Percentiles rank a stretch among this genome's conserved stretches.
Evolutionary conservation across 2,797 vertebrate species (phyloP).

Genomic region (Esox lucius): DNA sequence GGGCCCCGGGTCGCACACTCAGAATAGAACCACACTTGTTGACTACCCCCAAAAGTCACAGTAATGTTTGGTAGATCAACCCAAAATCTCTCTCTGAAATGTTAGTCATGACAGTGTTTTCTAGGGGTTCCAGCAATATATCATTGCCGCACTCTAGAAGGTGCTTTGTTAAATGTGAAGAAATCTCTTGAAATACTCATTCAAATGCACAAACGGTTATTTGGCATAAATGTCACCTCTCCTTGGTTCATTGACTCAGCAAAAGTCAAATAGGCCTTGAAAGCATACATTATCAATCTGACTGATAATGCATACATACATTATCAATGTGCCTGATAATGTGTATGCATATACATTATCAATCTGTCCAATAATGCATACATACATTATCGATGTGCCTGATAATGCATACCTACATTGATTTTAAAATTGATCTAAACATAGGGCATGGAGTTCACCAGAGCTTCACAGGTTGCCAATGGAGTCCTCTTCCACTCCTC

Average conservation of each 20-base stretch:
- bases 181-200: neutral
- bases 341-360: no score
- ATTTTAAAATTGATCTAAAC: neutral
- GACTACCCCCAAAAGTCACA: constrained; percentile 47
- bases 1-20: constrained; percentile 60
- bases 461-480: no score
- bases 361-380: no score
- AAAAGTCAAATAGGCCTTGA: neutral
- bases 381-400: no score
- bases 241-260: neutral
- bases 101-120: neutral
- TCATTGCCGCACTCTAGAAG: neutral
- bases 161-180: neutral
- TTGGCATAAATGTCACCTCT: neutral
- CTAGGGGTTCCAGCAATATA: neutral
- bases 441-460: no score
- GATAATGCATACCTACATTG: no score
- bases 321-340: no score
- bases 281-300: no score
- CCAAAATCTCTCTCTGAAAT: neutral
- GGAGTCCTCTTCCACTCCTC: no score
- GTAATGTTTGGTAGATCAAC: neutral
- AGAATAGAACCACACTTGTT: constrained; percentile 80
- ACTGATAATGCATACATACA: no score
- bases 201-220: neutral